Base-by-base conservation (phyloP, 2,113 vertebrate species). In the Chloroceryle aenea region DNA sequence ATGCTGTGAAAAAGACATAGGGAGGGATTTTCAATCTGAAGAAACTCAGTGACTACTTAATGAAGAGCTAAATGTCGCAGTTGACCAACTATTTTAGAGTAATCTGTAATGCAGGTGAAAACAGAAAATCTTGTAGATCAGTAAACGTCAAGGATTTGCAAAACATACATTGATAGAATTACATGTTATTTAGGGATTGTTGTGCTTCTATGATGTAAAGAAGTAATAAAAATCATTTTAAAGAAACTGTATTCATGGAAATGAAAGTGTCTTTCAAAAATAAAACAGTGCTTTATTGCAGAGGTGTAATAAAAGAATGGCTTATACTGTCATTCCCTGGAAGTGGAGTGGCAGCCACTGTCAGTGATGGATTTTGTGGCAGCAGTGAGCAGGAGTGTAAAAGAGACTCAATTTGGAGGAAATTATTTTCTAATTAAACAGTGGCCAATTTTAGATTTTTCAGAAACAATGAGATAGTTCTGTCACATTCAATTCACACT, bases 391-490 rank as follows among this genome's bases (percentile, higher is more conserved):
- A 83, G 66, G 42, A 95, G 29, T 17, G 40, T 34, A 77, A 94
- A 92, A 48, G 29, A 50, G 59, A 90, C 52, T 61, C 50, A 86
- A 1, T 87, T 94, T 82, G 26, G 19, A 95, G 34, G 47, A 93
- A 96, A 96, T 62, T 0, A 81, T 91, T 97, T 96, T 85, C 69
- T 88, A 61, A 79, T 93, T 93, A 92, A 94, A 90, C 14, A 63
- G 45, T 78, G 38, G 62, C 20, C 20, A 77, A 63, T 71, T 96
- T 91, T 77, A 95, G 45, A 52, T 90, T 84, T 94, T 89, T 84
- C 59, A 74, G 69, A 76, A 96, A 88, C n/a, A 86, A 10, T 74
- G 56, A 87, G 62, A 86, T 75, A 77, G 38, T 78, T 96, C 10
- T 81, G 38, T 93, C 89, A 94, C 34, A 74, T 20, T 88, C n/a